phyloP scores from a whole-genome alignment of 92 coral and sea anemone species.

The Parazoanthus swiftii region DNA sequence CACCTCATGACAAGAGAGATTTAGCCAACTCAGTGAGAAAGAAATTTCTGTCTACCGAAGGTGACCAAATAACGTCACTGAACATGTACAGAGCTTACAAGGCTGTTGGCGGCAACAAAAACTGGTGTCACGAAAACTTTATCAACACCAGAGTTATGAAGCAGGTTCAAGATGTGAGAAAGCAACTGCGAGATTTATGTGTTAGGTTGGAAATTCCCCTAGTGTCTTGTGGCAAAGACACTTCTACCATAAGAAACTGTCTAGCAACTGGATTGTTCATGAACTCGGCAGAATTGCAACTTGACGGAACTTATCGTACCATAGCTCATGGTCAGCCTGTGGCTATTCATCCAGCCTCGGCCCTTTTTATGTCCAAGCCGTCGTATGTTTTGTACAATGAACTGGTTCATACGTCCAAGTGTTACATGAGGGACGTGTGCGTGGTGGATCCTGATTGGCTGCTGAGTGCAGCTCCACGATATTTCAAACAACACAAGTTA shows the following conservation, averaged over 20 bases:
- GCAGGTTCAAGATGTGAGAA: constrained; percentile 84
- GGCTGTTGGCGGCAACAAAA: constrained; percentile 75
- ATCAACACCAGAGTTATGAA: constrained; percentile 88
- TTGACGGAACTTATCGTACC: constrained; percentile 89
- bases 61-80: constrained; percentile 90
- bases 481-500: constrained; percentile 80
- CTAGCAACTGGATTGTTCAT: constrained; percentile 81
- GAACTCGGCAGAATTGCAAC: constrained; percentile 94
- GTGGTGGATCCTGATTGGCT: constrained; percentile 91
- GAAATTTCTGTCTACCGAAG: constrained; percentile 93
- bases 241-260: constrained; percentile 75
- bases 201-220: constrained; percentile 69
- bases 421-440: constrained; percentile 92
- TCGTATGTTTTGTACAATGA: constrained; percentile 90
- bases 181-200: constrained; percentile 86
- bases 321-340: constrained; percentile 78
- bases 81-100: constrained; percentile 96
- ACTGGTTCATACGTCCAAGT: constrained; percentile 91
- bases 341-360: constrained; percentile 87
- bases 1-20: constrained; percentile 94
- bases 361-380: constrained; percentile 84
- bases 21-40: constrained; percentile 79
- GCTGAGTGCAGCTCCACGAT: constrained; percentile 73
- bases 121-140: constrained; percentile 90
- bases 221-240: constrained; percentile 86